These are phyloP conservation scores for Athene cunicularia DNA, from an alignment of 2,113 vertebrate species.

Conservation along the genomic window DNA sequence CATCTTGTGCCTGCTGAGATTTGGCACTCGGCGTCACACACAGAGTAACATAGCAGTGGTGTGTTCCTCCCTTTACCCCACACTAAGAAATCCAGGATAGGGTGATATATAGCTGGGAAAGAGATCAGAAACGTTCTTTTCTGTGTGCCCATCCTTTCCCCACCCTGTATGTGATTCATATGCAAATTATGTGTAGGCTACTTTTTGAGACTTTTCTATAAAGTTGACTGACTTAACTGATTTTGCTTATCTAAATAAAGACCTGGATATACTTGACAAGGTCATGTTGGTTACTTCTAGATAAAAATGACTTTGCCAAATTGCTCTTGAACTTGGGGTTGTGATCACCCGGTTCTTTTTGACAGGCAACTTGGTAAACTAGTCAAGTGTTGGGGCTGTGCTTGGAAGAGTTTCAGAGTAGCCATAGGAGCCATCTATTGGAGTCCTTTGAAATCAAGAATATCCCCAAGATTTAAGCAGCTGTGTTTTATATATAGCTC, in stretches of 20 bases:
- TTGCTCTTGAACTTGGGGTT: neutral
- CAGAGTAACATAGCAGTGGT: neutral
- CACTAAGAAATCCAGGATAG: neutral
- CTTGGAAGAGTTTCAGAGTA: neutral
- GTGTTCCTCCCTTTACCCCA: neutral
- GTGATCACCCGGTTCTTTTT: neutral
- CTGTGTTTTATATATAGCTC: neutral
- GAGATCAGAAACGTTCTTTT: neutral
- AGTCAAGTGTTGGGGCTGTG: neutral
- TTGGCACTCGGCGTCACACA: neutral
- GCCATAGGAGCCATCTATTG: neutral
- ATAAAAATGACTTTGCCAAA: neutral
- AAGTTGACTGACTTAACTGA: neutral
- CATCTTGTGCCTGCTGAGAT: neutral
- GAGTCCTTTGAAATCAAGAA: neutral
- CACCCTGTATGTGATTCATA: neutral
- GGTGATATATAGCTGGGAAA: neutral
- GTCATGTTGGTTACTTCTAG: neutral
- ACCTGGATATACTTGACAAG: neutral
- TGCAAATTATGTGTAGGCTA: neutral
- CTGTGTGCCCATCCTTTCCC: neutral
- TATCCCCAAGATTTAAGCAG: neutral
- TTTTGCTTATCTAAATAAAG: neutral
- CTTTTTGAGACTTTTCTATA: neutral
- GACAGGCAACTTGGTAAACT: neutral